These are phyloP conservation scores for Diachasmimorpha longicaudata DNA, from an alignment of 1,140 invertebrate genomes.

Conservation along the genomic window DNA sequence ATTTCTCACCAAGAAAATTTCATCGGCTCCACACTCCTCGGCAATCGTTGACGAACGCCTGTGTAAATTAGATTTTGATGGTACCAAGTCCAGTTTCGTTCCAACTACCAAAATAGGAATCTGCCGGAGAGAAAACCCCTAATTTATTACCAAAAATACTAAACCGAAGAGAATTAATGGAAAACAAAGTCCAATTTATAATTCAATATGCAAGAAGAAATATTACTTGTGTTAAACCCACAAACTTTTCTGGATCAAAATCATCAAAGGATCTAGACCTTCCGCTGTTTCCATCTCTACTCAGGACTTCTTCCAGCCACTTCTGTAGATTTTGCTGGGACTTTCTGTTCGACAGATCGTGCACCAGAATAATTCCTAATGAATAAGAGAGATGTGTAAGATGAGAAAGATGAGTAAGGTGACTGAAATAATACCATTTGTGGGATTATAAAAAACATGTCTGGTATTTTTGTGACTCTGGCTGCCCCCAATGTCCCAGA, in stretches of 20 bases:
- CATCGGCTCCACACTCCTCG: constrained; percentile 91
- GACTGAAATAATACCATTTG: constrained; percentile 76
- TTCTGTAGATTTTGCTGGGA: constrained; percentile 91
- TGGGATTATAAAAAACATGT: constrained; percentile 90
- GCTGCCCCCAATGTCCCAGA: constrained; percentile 96
- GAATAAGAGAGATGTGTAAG: constrained; percentile 37
- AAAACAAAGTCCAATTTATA: background rate
- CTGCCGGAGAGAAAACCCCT: constrained; percentile 49
- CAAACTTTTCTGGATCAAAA: constrained; percentile 91
- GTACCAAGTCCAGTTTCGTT: constrained; percentile 87
- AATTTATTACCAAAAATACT: background rate
- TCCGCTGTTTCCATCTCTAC: constrained; percentile 71
- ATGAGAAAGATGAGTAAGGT: constrained; percentile 9
- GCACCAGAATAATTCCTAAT: constrained; percentile 89
- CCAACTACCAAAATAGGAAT: constrained; percentile 93
- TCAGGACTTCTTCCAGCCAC: constrained; percentile 91
- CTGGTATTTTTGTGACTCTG: constrained; percentile 89
- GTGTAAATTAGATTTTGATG: constrained; percentile 71
- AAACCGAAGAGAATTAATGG: background rate
- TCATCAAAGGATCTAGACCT: constrained; percentile 66
- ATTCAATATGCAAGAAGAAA: background rate
- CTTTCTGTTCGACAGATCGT: constrained; percentile 96
- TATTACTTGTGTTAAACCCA: constrained; percentile 75
- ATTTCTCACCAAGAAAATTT: constrained; percentile 76
- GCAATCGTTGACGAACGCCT: constrained; percentile 78